A percentile compares a stretch with the other conserved stretches of the same genome.
Conservation (phyloP, 2,113 vertebrate genomes). For the Cottus gobio region DNA sequence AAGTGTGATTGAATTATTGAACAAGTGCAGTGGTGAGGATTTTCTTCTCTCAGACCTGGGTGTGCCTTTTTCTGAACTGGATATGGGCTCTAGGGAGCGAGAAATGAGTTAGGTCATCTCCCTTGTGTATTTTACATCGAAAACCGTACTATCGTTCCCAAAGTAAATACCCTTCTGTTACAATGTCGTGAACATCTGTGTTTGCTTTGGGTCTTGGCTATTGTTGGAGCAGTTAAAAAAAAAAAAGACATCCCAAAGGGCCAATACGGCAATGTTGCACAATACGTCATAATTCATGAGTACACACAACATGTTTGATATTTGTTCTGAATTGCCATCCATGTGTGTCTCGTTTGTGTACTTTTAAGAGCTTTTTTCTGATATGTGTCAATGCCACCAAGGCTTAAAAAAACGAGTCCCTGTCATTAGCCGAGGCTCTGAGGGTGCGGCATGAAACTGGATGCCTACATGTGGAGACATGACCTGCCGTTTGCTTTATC, state of each 20-base stretch:
- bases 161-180: slow-evolving; percentile 49
- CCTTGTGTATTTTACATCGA: slow-evolving; percentile 65
- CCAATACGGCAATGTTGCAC: slow-evolving; percentile 59
- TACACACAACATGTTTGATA: slow-evolving; percentile 64
- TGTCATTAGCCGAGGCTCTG: slow-evolving; percentile 57
- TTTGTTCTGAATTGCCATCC: slow-evolving; percentile 55
- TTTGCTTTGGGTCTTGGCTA: slow-evolving; percentile 67
- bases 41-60: slow-evolving; percentile 76
- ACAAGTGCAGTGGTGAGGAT: slow-evolving; percentile 76
- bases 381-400: slow-evolving; percentile 59
- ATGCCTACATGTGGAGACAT: slow-evolving; percentile 75
- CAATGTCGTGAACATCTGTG: slow-evolving; percentile 80
- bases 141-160: slow-evolving; percentile 52
- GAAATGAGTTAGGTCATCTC: slow-evolving; percentile 79
- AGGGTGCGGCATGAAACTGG: slow-evolving; percentile 79
- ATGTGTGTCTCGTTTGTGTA: slow-evolving; percentile 34
- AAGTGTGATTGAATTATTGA: slow-evolving; percentile 55
- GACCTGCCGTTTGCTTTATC: slow-evolving; percentile 65
- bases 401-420: slow-evolving; percentile 56
- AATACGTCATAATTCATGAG: slow-evolving; percentile 63
- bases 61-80: slow-evolving; percentile 79
- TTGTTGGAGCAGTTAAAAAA: slow-evolving; percentile 52
- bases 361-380: slow-evolving; percentile 34
- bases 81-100: slow-evolving; percentile 62
- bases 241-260: slow-evolving; percentile 50